Conservation (phyloP, 1,140 invertebrate genomes). For the Atopsyche davidsoni region DNA sequence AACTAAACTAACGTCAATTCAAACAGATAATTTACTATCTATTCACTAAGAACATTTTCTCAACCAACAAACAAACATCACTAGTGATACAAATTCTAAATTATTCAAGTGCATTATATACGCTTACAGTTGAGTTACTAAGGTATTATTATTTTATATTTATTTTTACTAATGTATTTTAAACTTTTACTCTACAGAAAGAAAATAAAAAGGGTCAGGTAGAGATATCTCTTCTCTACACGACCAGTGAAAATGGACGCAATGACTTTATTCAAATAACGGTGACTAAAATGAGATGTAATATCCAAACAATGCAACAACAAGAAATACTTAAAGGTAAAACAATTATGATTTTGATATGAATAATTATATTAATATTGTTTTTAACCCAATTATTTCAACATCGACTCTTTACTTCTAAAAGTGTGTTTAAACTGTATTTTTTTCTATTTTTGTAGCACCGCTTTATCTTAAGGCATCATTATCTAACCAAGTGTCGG, state of each 20-base stretch:
- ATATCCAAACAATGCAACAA: constrained; percentile 61
- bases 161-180: no score
- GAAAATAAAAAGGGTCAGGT: constrained; percentile 62
- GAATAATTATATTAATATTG: not conserved
- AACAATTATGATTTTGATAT: not conserved
- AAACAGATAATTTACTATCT: no score
- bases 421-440: no score
- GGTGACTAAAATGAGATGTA: constrained; percentile 56
- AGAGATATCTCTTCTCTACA: constrained; percentile 57
- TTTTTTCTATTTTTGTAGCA: constrained; percentile 39
- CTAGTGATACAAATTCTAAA: not conserved
- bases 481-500: constrained; percentile 60
- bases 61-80: no score
- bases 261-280: constrained; percentile 58
- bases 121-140: not conserved
- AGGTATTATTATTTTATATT: constrained; percentile 14
- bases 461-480: constrained; percentile 70
- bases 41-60: no score
- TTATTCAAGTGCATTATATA: not conserved
- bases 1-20: no score
- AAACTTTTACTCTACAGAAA: no score
- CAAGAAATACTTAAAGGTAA: constrained; percentile 59
- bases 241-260: constrained; percentile 51
- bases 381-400: not conserved
- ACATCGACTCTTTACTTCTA: no score